Evolutionary conservation across 2,888 invertebrate species (phyloP), one percentile per base, ranked within the genome.

Genomic region (Microctonus aethiopoides): DNA sequence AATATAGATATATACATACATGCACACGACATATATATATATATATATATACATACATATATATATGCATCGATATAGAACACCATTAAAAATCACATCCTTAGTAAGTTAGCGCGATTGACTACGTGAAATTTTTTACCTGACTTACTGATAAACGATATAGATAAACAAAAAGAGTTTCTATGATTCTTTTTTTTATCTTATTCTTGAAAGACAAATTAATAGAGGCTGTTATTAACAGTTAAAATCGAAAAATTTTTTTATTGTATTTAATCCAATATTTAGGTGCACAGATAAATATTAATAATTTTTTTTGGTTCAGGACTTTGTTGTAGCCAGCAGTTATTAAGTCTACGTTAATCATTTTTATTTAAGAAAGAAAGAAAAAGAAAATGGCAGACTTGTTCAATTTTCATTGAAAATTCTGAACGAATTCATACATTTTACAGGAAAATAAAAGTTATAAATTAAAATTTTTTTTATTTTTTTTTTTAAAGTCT

Each of bases 401-500:
- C 39, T 39, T 39, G 13, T 39, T 39, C 16, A n/a, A 16, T n/a
- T n/a, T 16, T 52, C 3, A 52, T 20, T 16, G 20, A 52, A 52
- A 52, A 20, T 16, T 11, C 16, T n/a, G 20, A 20, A 52, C 20
- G 22, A 52, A 24, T 52, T 24, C 20, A 22, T 52, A 16, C 10
- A 24, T n/a, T n/a, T 52, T 9, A 20, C 20, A 10, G 10, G 9
- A 52, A 22, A 52, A 52, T n/a, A 22, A 52, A 22, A 52, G n/a
- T 52, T n/a, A n/a, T n/a, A n/a, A 52, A 22, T 24, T 22, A 2
- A 20, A n/a, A n/a, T n/a, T n/a, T n/a, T n/a, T n/a, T n/a, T n/a
- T n/a, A n/a, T n/a, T n/a, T 52, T 73, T 68, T 73, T 74, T 69
- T 73, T 57, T 63, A 51, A 74, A 70, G 75, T 75, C 75, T 75